phyloP scores from a whole-genome alignment of 2,797 vertebrate species.

The Peromyscus attwateri region DNA sequence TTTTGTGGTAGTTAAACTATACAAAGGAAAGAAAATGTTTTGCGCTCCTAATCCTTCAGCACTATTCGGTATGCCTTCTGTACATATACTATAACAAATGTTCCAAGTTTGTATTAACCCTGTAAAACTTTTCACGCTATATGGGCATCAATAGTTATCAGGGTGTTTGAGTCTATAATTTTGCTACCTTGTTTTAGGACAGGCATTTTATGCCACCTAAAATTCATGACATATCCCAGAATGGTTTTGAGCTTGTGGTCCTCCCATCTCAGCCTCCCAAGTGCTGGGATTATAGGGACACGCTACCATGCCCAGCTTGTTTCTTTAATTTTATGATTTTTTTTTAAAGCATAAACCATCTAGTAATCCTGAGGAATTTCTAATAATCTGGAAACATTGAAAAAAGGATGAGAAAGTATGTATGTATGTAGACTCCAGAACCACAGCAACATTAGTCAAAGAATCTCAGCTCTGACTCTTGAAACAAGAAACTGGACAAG shows the following conservation, averaged over 20 bases:
- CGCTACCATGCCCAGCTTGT: not conserved
- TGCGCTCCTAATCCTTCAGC: not conserved
- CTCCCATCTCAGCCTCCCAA: not conserved
- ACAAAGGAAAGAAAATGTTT: slow-evolving; percentile 11
- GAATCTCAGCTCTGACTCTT: not conserved
- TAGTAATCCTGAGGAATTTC: not conserved
- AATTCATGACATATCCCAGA: not conserved
- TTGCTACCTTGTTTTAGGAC: not conserved
- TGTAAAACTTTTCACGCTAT: slow-evolving; percentile 4
- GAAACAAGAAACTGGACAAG: not conserved
- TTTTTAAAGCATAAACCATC: slow-evolving; percentile 6
- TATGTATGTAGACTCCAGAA: not conserved
- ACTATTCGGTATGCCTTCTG: not conserved
- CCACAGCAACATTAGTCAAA: not conserved
- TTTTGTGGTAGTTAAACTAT: slow-evolving; percentile 13
- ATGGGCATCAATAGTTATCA: not conserved
- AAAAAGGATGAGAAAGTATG: not conserved
- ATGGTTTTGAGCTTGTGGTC: not conserved
- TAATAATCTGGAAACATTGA: not conserved
- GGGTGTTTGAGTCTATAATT: slow-evolving; percentile 3
- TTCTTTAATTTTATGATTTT: not conserved
- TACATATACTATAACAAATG: not conserved
- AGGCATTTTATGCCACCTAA: not conserved
- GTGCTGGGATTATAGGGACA: not conserved
- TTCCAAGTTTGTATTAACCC: not conserved